These are phyloP conservation scores for Pteropus alecto DNA, from an alignment of 2,113 vertebrate genomes.

Conservation along the genomic window DNA sequence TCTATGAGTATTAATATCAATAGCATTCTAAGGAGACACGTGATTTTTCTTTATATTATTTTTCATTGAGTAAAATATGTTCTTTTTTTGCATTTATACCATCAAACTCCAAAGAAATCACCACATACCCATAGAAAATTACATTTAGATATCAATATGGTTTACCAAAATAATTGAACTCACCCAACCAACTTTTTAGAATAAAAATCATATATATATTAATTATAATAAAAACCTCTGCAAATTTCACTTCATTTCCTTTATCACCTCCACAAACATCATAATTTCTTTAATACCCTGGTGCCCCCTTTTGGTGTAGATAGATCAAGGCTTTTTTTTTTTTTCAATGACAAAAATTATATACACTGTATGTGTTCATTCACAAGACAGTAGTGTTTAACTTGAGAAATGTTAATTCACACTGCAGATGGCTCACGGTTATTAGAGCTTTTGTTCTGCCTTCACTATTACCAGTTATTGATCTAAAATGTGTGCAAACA, in stretches of 20 bases:
- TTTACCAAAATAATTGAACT: constrained; percentile 44
- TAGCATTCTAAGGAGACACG: background rate
- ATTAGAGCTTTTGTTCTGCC: constrained; percentile 58
- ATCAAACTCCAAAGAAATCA: constrained; percentile 38
- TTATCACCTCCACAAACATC: constrained; percentile 58
- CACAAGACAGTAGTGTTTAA: constrained; percentile 79
- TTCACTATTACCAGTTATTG: constrained; percentile 64
- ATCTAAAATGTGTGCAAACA: constrained; percentile 70
- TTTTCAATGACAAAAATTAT: constrained; percentile 61
- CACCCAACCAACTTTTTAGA: background rate
- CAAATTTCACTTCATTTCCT: constrained; percentile 70
- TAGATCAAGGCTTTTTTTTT: constrained; percentile 78
- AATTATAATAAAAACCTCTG: background rate
- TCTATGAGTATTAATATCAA: background rate
- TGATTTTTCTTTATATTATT: constrained; percentile 16
- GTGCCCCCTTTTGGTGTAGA: constrained; percentile 86
- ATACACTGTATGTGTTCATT: constrained; percentile 62
- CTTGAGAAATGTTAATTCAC: constrained; percentile 74
- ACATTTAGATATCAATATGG: background rate
- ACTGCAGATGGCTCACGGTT: constrained; percentile 59
- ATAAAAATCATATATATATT: constrained; percentile 1
- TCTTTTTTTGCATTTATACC: constrained; percentile 21
- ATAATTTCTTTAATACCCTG: constrained; percentile 80
- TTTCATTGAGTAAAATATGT: constrained; percentile 18
- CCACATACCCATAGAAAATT: background rate